Evolutionary conservation across 2,888 invertebrate species (phyloP).

Genomic region (Hirtodrosophila histrioides): DNA sequence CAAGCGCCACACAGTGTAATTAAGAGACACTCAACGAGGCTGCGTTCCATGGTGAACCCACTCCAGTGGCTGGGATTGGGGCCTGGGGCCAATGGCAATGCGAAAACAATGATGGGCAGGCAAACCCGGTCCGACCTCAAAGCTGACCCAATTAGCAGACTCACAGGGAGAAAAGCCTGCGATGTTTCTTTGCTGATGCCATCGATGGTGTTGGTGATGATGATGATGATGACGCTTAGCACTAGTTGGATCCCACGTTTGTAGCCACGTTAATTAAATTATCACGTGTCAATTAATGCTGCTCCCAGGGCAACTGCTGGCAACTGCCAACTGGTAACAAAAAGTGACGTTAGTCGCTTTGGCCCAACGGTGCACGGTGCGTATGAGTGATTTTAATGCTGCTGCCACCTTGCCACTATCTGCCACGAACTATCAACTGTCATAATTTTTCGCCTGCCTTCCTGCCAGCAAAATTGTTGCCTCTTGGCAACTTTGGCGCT

Average conservation of each 20-base stretch:
- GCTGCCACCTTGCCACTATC: slow-evolving; percentile 21
- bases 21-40: slow-evolving; percentile 73
- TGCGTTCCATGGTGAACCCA: slow-evolving; percentile 30
- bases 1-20: slow-evolving; percentile 71
- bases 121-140: slow-evolving; percentile 32
- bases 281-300: slow-evolving; percentile 76
- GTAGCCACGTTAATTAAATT: slow-evolving; percentile 76
- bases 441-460: slow-evolving; percentile 50
- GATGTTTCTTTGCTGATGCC: slow-evolving; percentile 37
- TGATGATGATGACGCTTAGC: slow-evolving; percentile 41
- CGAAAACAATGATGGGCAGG: slow-evolving; percentile 64
- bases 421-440: slow-evolving; percentile 53
- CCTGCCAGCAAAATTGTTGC: slow-evolving; percentile 38
- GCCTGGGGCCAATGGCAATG: slow-evolving; percentile 64
- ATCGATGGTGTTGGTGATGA: slow-evolving; percentile 44
- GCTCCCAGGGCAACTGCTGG: slow-evolving; percentile 47
- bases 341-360: slow-evolving; percentile 33
- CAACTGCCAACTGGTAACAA: slow-evolving; percentile 31
- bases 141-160: slow-evolving; percentile 72
- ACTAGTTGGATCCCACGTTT: slow-evolving; percentile 63
- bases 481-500: slow-evolving; percentile 40
- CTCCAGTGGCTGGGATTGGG: slow-evolving; percentile 42
- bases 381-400: slow-evolving; percentile 64
- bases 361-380: slow-evolving; percentile 36
- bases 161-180: slow-evolving; percentile 24